A percentile compares a stretch with the other conserved stretches of the same genome.
Evolutionary conservation across 1,140 invertebrate genomes (phyloP).

Genomic region (Harlomillsia oculata): DNA sequence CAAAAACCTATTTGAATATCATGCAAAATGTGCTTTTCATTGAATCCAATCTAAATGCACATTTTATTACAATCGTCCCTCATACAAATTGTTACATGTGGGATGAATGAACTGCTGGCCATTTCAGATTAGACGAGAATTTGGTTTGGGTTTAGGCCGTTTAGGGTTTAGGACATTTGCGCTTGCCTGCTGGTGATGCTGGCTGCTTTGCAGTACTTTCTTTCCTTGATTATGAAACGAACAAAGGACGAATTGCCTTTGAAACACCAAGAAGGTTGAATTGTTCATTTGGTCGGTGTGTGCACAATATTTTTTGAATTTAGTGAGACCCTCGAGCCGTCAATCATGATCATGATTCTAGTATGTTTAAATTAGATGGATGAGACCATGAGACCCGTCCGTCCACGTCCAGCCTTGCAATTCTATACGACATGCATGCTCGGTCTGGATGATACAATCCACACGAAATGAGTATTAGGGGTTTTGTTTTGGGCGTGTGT

Average conservation of each 20-base stretch:
- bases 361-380: too few species aligned
- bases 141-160: background rate
- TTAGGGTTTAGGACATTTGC: background rate
- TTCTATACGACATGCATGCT: too few species aligned
- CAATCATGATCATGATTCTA: too few species aligned
- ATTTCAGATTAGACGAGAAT: too few species aligned
- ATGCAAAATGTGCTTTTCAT: constrained; percentile 11
- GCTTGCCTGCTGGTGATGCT: background rate
- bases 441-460: too few species aligned
- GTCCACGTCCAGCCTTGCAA: too few species aligned
- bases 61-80: constrained; percentile 25
- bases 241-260: background rate
- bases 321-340: constrained; percentile 12
- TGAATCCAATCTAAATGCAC: constrained; percentile 32
- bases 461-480: too few species aligned
- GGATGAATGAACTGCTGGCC: too few species aligned
- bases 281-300: background rate
- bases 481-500: too few species aligned
- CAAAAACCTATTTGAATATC: too few species aligned
- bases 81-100: too few species aligned
- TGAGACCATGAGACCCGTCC: too few species aligned
- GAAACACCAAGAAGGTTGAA: background rate
- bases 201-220: background rate
- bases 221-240: background rate
- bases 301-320: constrained; percentile 15